Conservation (phyloP, 1,140 invertebrate species). For the Bombus waltoni region DNA sequence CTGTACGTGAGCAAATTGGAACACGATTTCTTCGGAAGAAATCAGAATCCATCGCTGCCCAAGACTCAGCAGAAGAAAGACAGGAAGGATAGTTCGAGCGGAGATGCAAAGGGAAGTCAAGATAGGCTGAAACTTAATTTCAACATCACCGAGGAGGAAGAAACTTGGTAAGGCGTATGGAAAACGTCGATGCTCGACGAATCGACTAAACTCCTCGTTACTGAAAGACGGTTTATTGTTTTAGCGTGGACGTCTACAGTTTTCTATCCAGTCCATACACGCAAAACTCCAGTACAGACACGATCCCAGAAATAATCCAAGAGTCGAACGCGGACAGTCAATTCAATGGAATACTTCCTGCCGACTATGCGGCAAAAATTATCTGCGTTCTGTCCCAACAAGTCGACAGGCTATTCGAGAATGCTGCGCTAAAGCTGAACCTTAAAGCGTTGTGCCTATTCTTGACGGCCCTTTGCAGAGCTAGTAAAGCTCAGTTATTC, state of each 20-base stretch:
- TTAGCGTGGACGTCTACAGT: constrained; percentile 91
- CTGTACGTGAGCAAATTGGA: constrained; percentile 95
- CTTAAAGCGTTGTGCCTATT: constrained; percentile 92
- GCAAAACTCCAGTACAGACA: constrained; percentile 85
- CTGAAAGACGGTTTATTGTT: neutral
- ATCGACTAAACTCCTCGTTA: too few relatives aligned
- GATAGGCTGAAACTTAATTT: constrained; percentile 82
- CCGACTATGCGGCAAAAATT: constrained; percentile 92
- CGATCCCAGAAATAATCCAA: constrained; percentile 86
- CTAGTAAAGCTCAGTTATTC: constrained; percentile 91
- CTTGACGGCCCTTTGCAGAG: constrained; percentile 90
- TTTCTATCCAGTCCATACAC: constrained; percentile 88
- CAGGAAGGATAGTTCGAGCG: constrained; percentile 77
- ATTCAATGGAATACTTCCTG: constrained; percentile 88
- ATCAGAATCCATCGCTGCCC: constrained; percentile 82
- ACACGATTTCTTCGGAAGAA: constrained; percentile 91
- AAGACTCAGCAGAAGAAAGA: constrained; percentile 79
- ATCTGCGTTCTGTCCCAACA: constrained; percentile 93
- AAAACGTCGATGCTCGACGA: neutral
- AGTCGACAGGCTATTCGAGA: constrained; percentile 92
- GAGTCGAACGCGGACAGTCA: constrained; percentile 86
- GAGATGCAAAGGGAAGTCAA: constrained; percentile 72
- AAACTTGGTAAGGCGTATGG: constrained; percentile 85
- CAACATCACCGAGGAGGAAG: constrained; percentile 87
- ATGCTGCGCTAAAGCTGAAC: constrained; percentile 94